Conservation (phyloP, 1,140 invertebrate genomes). For the Epicauta chinensis region DNA sequence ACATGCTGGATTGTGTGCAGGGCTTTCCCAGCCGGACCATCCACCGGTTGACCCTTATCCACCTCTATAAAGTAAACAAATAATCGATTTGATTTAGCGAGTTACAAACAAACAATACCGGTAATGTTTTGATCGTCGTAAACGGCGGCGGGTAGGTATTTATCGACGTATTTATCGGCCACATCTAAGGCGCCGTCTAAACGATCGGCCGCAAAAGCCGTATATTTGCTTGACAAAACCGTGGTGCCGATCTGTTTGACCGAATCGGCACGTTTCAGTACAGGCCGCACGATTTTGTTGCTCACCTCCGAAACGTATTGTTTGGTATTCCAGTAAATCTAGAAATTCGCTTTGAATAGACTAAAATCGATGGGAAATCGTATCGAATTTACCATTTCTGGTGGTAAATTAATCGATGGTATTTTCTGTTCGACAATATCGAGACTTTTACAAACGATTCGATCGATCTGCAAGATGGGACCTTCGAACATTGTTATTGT, state of each 20-base stretch:
- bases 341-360: constrained; percentile 25
- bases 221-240: constrained; percentile 58
- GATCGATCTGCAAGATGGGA: constrained; percentile 65
- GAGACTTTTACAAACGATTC: constrained; percentile 66
- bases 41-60: constrained; percentile 3
- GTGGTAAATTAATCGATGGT: constrained; percentile 68
- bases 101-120: too few species aligned
- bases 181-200: constrained; percentile 65
- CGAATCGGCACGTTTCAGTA: constrained; percentile 66
- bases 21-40: constrained; percentile 46
- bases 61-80: not conserved
- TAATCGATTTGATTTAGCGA: not conserved
- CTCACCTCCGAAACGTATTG: constrained; percentile 57
- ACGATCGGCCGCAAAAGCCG: constrained; percentile 59
- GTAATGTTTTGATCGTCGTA: constrained; percentile 45
- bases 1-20: constrained; percentile 68
- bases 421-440: constrained; percentile 70
- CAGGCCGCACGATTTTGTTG: constrained; percentile 56
- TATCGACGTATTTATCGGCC: constrained; percentile 74
- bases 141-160: constrained; percentile 62
- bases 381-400: constrained; percentile 59
- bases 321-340: constrained; percentile 72
- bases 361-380: constrained; percentile 1
- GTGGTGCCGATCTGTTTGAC: constrained; percentile 65
- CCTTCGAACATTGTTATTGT: constrained; percentile 60